phyloP scores from a whole-genome alignment of 2,888 invertebrate species.

The Ophion slaviceki region DNA sequence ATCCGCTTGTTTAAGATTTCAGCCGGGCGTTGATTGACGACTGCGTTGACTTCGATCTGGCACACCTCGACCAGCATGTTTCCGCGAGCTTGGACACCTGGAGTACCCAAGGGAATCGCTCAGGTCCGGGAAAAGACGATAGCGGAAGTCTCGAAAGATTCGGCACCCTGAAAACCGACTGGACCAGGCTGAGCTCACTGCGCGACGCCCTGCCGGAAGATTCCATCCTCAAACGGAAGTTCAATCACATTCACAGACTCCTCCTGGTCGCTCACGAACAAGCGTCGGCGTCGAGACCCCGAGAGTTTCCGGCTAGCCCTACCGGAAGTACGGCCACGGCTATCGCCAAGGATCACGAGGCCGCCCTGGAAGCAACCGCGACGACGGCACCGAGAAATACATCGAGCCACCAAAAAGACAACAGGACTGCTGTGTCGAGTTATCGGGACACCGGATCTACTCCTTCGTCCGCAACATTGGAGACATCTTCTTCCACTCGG shows the following conservation, averaged over 20 bases:
- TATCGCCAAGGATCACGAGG: not conserved
- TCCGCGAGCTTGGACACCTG: slow-evolving; percentile 49
- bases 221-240: slow-evolving; percentile 68
- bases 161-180: slow-evolving; percentile 73
- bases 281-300: not conserved
- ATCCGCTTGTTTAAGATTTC: slow-evolving; percentile 21
- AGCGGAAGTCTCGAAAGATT: slow-evolving; percentile 68
- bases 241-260: slow-evolving; percentile 69
- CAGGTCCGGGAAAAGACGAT: slow-evolving; percentile 42
- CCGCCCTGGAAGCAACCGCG: too few species aligned
- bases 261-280: slow-evolving; percentile 69
- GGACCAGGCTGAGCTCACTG: slow-evolving; percentile 71
- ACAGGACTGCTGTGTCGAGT: too few species aligned
- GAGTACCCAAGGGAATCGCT: slow-evolving; percentile 60
- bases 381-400: too few species aligned
- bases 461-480: too few species aligned
- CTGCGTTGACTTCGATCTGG: slow-evolving; percentile 64
- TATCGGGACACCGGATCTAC: too few species aligned
- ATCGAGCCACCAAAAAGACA: too few species aligned
- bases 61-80: slow-evolving; percentile 52
- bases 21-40: slow-evolving; percentile 24
- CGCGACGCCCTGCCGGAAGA: slow-evolving; percentile 68
- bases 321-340: not conserved
- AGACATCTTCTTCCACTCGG: too few species aligned
- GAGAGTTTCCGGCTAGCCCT: too few species aligned